Percentiles rank a stretch among this genome's conserved stretches.
Evolutionary conservation across 2,888 invertebrate species (phyloP).

Genomic region (Magallana nippona): DNA sequence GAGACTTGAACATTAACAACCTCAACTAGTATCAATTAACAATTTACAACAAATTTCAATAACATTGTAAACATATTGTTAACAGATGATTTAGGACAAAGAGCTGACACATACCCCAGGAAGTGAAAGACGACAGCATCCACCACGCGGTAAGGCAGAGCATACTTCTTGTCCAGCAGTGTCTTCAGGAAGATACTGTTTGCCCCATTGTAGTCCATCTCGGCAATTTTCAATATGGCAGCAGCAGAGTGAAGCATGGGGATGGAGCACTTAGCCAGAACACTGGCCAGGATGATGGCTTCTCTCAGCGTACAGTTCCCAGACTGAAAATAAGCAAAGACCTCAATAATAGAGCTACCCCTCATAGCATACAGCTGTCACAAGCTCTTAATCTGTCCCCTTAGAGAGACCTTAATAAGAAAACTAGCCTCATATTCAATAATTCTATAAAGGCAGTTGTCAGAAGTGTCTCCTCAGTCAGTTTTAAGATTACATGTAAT

Average conservation of each 20-base stretch:
- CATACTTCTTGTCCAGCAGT: slow-evolving; percentile 98
- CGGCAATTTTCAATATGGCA: slow-evolving; percentile 95
- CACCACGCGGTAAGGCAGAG: slow-evolving; percentile 95
- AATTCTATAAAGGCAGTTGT: too few species aligned
- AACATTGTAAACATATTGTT: too few species aligned
- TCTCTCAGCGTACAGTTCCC: slow-evolving; percentile 97
- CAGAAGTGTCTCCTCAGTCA: too few species aligned
- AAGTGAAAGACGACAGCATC: slow-evolving; percentile 98
- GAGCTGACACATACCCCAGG: slow-evolving; percentile 85
- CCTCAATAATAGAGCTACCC: too few species aligned
- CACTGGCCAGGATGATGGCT: slow-evolving; percentile 96
- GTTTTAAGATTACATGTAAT: too few species aligned
- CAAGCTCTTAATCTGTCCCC: too few species aligned
- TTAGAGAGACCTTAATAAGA: too few species aligned
- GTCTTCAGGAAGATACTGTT: slow-evolving; percentile 96
- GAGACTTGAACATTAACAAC: too few species aligned
- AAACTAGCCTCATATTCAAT: too few species aligned
- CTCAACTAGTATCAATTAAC: too few species aligned
- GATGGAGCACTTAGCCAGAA: slow-evolving; percentile 93
- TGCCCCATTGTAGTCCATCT: slow-evolving; percentile 93
- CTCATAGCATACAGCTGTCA: too few species aligned
- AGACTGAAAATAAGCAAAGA: slow-evolving; percentile 82
- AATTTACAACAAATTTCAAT: too few species aligned
- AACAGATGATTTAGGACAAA: background rate
- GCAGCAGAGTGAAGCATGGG: slow-evolving; percentile 97